Evolutionary conservation across 1,140 invertebrate genomes (phyloP).

Genomic region (Latrodectus geometricus): DNA sequence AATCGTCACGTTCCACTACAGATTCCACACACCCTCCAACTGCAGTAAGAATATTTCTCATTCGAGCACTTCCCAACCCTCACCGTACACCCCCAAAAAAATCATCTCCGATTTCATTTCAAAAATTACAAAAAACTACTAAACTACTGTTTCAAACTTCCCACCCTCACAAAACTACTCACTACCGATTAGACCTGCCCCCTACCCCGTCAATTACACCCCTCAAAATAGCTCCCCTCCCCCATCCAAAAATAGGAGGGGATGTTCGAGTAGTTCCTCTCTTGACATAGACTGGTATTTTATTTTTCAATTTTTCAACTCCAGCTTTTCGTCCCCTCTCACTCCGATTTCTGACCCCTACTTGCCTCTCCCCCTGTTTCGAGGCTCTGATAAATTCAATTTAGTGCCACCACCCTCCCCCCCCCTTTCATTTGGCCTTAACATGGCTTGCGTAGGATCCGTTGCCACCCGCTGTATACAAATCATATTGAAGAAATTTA

Average conservation of each 20-base stretch:
- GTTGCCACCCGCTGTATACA: not conserved
- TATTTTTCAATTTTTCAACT: slow-evolving; percentile 20
- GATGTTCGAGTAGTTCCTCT: not conserved
- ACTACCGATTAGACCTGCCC: not conserved
- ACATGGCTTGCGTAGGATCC: not conserved
- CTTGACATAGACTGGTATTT: slow-evolving; percentile 7
- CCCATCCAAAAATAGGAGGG: not conserved
- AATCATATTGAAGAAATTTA: slow-evolving; percentile 11
- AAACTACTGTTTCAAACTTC: not conserved
- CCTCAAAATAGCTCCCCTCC: not conserved
- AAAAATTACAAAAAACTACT: not conserved
- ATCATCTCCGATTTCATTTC: slow-evolving; percentile 12
- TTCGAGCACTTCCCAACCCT: not conserved
- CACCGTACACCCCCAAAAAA: not conserved
- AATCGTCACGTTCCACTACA: not conserved
- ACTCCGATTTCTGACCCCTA: not conserved
- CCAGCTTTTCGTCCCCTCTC: not conserved
- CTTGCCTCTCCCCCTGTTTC: not conserved
- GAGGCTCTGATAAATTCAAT: slow-evolving; percentile 10
- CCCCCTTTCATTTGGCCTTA: not conserved
- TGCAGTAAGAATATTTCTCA: not conserved
- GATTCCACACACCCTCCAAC: not conserved
- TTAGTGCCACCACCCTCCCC: not conserved
- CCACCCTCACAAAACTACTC: not conserved
- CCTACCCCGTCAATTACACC: not conserved